Conservation (phyloP, 1,140 invertebrate species). For the Drosophila suzukii region DNA sequence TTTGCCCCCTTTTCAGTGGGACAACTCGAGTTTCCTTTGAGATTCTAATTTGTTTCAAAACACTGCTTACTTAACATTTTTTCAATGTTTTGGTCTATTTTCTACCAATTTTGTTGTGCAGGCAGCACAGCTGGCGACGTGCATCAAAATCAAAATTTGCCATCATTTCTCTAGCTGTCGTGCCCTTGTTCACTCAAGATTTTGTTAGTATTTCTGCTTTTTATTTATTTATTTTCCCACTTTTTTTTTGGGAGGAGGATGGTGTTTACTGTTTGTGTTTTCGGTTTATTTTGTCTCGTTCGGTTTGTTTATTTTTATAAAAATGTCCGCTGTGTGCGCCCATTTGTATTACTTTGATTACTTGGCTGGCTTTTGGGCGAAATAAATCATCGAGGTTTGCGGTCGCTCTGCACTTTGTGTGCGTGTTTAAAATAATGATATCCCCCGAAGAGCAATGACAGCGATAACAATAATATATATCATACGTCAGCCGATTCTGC, state of each 20-base stretch:
- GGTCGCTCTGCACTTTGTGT: conserved; percentile 36
- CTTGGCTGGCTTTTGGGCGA: conserved; percentile 51
- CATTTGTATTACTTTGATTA: conserved; percentile 64
- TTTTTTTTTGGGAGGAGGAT: not conserved
- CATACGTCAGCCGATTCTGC: conserved; percentile 41
- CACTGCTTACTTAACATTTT: conserved; percentile 6
- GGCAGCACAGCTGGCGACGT: conserved; percentile 68
- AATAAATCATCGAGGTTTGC: conserved; percentile 68
- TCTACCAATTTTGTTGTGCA: conserved; percentile 35
- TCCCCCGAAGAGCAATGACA: conserved; percentile 36
- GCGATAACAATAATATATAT: conserved; percentile 30
- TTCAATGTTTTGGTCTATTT: conserved; percentile 14
- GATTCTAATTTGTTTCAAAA: not conserved
- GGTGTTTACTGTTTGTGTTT: conserved; percentile 46
- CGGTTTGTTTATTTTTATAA: conserved; percentile 64
- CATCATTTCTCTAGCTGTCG: conserved; percentile 67
- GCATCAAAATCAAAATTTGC: conserved; percentile 79
- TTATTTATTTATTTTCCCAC: conserved; percentile 22
- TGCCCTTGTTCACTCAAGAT: conserved; percentile 59
- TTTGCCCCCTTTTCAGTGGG: not conserved
- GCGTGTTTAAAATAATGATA: conserved; percentile 45
- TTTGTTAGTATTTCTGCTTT: conserved; percentile 24
- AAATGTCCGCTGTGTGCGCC: conserved; percentile 22
- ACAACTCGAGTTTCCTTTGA: not conserved
- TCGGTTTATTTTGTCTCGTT: conserved; percentile 5